Evolutionary conservation across 2,113 vertebrate genomes (phyloP).

Genomic region (Pleuronectes platessa): DNA sequence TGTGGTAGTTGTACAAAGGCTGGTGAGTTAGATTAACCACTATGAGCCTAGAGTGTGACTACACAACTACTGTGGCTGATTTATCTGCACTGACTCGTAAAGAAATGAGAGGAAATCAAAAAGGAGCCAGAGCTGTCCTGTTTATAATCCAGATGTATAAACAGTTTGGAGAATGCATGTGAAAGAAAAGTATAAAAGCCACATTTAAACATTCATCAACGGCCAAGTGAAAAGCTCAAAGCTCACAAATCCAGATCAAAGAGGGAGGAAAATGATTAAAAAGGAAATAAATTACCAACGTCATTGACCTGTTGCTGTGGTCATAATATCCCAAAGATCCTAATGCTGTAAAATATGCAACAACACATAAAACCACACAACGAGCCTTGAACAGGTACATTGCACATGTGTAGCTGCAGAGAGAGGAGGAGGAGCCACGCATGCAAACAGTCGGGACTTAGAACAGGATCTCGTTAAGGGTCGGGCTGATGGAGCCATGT

Average conservation of each 20-base stretch:
- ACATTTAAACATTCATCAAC: slow-evolving; percentile 54
- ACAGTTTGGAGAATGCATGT: slow-evolving; percentile 59
- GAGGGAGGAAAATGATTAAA: slow-evolving; percentile 86
- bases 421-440: slow-evolving; percentile 15
- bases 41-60: too few relatives aligned
- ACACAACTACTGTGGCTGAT: too few relatives aligned
- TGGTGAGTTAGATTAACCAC: neutral
- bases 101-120: neutral
- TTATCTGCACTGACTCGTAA: neutral
- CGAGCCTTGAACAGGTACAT: slow-evolving; percentile 87
- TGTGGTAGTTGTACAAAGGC: neutral
- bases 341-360: slow-evolving; percentile 98
- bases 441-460: slow-evolving; percentile 52
- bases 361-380: slow-evolving; percentile 94
- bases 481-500: too few relatives aligned
- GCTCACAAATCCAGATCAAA: slow-evolving; percentile 65
- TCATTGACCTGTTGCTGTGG: slow-evolving; percentile 95
- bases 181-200: slow-evolving; percentile 31
- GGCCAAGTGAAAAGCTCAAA: slow-evolving; percentile 59
- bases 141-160: slow-evolving; percentile 35
- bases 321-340: slow-evolving; percentile 97
- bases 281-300: slow-evolving; percentile 94
- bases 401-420: slow-evolving; percentile 56
- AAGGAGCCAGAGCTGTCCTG: neutral
- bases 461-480: neutral